phyloP scores from a whole-genome alignment of 2,113 vertebrate genomes.

The Desmodus rotundus region DNA sequence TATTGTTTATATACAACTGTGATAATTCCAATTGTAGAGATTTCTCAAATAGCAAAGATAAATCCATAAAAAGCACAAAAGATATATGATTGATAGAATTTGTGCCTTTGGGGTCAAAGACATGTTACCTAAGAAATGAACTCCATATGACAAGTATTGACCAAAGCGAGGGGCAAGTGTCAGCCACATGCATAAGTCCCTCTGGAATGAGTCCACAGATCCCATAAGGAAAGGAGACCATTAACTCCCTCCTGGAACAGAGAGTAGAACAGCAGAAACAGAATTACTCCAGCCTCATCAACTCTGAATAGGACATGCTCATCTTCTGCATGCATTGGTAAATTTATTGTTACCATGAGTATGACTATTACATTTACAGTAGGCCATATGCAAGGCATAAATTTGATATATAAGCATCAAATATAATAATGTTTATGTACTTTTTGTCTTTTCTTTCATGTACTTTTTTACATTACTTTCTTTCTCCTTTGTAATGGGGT shows the following conservation, averaged over 20 bases:
- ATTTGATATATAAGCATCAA: neutral
- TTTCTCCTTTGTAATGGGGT: rapidly evolving
- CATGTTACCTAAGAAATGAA: neutral
- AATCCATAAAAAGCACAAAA: neutral
- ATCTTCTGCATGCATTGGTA: rapidly evolving
- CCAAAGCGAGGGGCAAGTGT: neutral
- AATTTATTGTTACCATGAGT: rapidly evolving
- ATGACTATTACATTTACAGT: no score
- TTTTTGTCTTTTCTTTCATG: rapidly evolving
- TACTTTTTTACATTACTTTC: rapidly evolving
- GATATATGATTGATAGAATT: neutral
- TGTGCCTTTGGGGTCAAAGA: neutral
- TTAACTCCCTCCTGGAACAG: neutral
- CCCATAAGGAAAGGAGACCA: no score
- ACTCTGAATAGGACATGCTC: rapidly evolving
- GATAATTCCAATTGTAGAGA: neutral
- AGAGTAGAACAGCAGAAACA: neutral
- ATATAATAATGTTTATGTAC: rapidly evolving
- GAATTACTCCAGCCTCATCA: rapidly evolving
- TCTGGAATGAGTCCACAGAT: neutral
- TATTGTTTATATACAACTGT: no score
- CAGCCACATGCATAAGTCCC: rapidly evolving
- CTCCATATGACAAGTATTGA: neutral
- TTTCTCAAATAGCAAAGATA: neutral
- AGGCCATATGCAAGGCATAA: neutral